Evolutionary conservation across 2,888 invertebrate genomes (phyloP).

Genomic region (Mesopsocus fuscifrons): DNA sequence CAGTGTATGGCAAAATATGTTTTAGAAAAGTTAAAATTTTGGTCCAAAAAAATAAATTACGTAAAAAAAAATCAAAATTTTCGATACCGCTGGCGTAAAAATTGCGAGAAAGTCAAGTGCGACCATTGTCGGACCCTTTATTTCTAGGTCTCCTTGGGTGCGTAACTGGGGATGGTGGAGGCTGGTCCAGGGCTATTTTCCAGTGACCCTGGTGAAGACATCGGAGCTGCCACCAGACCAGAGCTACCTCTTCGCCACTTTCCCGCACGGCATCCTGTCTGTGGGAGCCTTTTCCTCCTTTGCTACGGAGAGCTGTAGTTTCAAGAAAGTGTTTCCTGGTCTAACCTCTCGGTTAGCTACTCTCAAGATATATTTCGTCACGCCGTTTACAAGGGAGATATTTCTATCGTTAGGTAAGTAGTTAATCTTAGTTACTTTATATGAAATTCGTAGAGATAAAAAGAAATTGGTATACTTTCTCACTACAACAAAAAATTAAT

Average conservation of each 20-base stretch:
- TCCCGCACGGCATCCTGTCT: slow-evolving; percentile 80
- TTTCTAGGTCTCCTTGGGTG: slow-evolving; percentile 36
- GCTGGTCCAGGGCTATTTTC: slow-evolving; percentile 67
- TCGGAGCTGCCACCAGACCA: slow-evolving; percentile 55
- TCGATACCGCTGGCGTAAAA: too few species aligned
- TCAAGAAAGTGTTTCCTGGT: slow-evolving; percentile 38
- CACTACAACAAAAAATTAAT: too few species aligned
- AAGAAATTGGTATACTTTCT: too few species aligned
- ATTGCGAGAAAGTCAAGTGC: too few species aligned
- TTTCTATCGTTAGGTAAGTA: slow-evolving; percentile 35
- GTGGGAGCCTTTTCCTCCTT: slow-evolving; percentile 64
- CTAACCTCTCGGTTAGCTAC: slow-evolving; percentile 41
- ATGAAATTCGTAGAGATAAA: too few species aligned
- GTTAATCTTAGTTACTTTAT: too few species aligned
- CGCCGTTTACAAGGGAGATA: slow-evolving; percentile 53
- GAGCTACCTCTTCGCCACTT: slow-evolving; percentile 73
- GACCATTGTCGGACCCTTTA: too few species aligned
- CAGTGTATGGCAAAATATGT: too few species aligned
- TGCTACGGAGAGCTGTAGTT: slow-evolving; percentile 41
- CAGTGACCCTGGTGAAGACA: slow-evolving; percentile 63
- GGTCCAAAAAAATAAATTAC: too few species aligned
- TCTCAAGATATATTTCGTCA: slow-evolving; percentile 48
- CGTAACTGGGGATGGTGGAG: slow-evolving; percentile 50
- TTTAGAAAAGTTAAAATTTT: too few species aligned
- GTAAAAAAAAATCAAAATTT: too few species aligned